Percentiles rank a stretch among this genome's conserved stretches.
These are phyloP conservation scores for Mythimna lalbum DNA, from an alignment of 2,888 invertebrate species.

Conservation along the genomic window DNA sequence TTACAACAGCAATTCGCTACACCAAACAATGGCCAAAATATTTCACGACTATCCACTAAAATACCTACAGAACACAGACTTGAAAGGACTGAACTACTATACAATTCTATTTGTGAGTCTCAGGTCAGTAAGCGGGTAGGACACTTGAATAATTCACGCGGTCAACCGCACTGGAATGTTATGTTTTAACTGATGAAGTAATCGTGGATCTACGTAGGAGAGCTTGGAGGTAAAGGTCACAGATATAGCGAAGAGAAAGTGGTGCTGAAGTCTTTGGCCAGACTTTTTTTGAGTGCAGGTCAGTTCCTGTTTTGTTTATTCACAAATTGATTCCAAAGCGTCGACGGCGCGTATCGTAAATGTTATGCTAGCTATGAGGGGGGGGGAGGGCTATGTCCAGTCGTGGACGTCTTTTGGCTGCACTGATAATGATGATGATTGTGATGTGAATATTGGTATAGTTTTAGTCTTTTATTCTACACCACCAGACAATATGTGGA, in stretches of 20 bases:
- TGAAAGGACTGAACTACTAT: conserved; percentile 73
- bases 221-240: neutral
- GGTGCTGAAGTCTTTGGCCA: too few species aligned
- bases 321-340: too few species aligned
- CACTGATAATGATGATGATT: too few species aligned
- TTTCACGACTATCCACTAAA: conserved; percentile 23
- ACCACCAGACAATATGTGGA: too few species aligned
- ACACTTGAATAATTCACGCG: conserved; percentile 70
- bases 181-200: conserved; percentile 54
- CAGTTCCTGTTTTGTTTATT: too few species aligned
- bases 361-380: too few species aligned
- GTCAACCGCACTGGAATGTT: conserved; percentile 37
- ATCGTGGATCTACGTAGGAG: conserved; percentile 20
- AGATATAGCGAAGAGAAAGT: neutral
- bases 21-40: conserved; percentile 17
- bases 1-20: neutral
- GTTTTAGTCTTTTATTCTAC: too few species aligned
- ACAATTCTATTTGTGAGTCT: conserved; percentile 79
- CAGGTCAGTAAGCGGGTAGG: conserved; percentile 66
- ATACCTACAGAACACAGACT: conserved; percentile 59
- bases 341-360: too few species aligned
- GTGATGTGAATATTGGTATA: too few species aligned
- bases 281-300: too few species aligned
- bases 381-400: too few species aligned
- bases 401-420: too few species aligned